Evolutionary conservation across 2,113 vertebrate genomes (phyloP).

Genomic region (Plotosus lineatus): DNA sequence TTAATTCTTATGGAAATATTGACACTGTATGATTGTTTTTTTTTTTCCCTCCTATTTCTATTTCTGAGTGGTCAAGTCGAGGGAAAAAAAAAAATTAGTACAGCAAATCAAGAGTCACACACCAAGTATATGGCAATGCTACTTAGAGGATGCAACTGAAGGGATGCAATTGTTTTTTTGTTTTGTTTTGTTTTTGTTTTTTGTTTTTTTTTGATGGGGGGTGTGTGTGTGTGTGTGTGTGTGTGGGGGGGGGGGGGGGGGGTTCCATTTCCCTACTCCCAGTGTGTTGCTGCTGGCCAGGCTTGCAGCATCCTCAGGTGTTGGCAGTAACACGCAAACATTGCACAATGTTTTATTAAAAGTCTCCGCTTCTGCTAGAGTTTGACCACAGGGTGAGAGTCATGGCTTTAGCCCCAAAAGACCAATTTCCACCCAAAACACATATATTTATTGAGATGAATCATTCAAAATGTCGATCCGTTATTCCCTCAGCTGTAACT

Average conservation of each 20-base stretch:
- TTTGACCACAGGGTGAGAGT: slow-evolving; percentile 48
- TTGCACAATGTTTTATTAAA: slow-evolving; percentile 58
- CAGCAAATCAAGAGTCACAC: neutral
- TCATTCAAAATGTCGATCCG: slow-evolving; percentile 54
- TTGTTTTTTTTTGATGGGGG: too few relatives aligned
- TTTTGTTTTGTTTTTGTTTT: neutral
- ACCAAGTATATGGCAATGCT: neutral
- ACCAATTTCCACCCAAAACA: slow-evolving; percentile 55
- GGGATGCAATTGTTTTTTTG: too few relatives aligned
- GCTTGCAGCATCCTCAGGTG: slow-evolving; percentile 14
- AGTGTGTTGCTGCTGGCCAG: slow-evolving; percentile 18
- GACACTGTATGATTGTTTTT: too few relatives aligned
- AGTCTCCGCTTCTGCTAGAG: slow-evolving; percentile 42
- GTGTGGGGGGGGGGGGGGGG: too few relatives aligned
- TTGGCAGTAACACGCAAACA: slow-evolving; percentile 43
- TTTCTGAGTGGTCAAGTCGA: too few relatives aligned
- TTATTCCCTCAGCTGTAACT: slow-evolving; percentile 6
- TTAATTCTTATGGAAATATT: too few relatives aligned
- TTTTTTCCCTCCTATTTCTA: too few relatives aligned
- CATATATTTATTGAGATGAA: slow-evolving; percentile 54
- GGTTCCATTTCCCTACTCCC: slow-evolving; percentile 10
- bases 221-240: too few relatives aligned
- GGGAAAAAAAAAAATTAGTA: neutral
- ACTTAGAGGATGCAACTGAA: neutral
- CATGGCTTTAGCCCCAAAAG: slow-evolving; percentile 51